Evolutionary conservation across 1,140 invertebrate species (phyloP).

Genomic region (Camponotus vicinus): DNA sequence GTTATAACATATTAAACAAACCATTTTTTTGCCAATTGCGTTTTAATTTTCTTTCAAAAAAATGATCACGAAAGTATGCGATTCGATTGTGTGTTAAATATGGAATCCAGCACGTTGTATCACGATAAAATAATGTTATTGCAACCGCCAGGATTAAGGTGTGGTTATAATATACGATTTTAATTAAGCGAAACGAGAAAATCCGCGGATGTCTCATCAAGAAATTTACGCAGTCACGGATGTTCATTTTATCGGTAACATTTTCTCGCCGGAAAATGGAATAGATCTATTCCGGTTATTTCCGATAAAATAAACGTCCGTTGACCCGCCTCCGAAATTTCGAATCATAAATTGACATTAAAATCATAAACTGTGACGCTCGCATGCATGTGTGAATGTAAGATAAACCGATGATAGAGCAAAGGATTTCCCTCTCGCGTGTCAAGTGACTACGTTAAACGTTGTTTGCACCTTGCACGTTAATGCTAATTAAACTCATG

Average conservation of each 20-base stretch:
- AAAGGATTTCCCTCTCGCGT: slow-evolving; percentile 28
- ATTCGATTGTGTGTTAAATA: not conserved
- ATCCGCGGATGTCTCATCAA: not conserved
- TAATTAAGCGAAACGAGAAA: slow-evolving; percentile 30
- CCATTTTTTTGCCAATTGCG: not conserved
- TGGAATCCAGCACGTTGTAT: not conserved
- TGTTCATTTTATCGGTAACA: no score
- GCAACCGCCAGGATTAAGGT: not conserved
- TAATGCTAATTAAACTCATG: slow-evolving; percentile 42
- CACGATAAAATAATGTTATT: not conserved
- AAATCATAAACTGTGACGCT: slow-evolving; percentile 22
- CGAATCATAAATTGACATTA: no score
- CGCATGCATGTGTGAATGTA: not conserved
- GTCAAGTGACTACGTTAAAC: slow-evolving; percentile 27
- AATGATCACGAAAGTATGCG: not conserved
- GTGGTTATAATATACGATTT: slow-evolving; percentile 3
- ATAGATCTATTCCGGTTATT: no score
- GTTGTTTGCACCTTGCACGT: slow-evolving; percentile 4
- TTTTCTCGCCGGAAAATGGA: no score
- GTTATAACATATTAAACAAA: not conserved
- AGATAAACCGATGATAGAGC: slow-evolving; percentile 36
- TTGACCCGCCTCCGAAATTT: slow-evolving; percentile 18
- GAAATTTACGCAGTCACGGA: not conserved
- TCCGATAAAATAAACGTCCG: not conserved
- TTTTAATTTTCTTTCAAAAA: not conserved